A percentile compares a stretch with the other conserved stretches of the same genome.
phyloP scores from a whole-genome alignment of 2,888 invertebrate genomes.

The Branchellion lobata region DNA sequence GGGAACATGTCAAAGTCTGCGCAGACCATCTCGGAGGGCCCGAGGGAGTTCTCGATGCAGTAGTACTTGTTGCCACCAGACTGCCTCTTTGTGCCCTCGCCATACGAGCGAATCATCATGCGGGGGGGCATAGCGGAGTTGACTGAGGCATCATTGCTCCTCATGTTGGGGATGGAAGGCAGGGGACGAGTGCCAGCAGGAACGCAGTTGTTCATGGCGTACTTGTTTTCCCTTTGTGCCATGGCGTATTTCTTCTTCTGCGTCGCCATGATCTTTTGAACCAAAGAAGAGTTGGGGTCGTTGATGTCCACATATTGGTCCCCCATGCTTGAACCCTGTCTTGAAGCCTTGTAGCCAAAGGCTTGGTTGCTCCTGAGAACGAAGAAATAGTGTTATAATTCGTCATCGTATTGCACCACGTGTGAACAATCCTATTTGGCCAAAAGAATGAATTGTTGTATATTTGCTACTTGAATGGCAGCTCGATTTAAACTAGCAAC shows the following conservation, averaged over 20 bases:
- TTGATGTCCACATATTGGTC: slow-evolving; percentile 43
- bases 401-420: no score
- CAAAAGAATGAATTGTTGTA: no score
- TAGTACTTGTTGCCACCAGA: slow-evolving; percentile 25
- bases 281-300: slow-evolving; percentile 35
- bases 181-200: slow-evolving; percentile 29
- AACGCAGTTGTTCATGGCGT: slow-evolving; percentile 32
- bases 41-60: slow-evolving; percentile 4
- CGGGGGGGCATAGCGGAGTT: slow-evolving; percentile 16
- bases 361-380: slow-evolving; percentile 24
- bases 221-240: slow-evolving; percentile 40
- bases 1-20: slow-evolving; percentile 30
- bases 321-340: slow-evolving; percentile 13
- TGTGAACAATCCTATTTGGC: no score
- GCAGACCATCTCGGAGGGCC: neutral
- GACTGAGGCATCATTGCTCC: slow-evolving; percentile 2
- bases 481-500: slow-evolving; percentile 2
- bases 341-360: slow-evolving; percentile 26
- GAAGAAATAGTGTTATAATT: no score
- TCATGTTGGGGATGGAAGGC: slow-evolving; percentile 37
- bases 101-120: slow-evolving; percentile 41
- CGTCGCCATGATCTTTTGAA: slow-evolving; percentile 39
- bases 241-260: slow-evolving; percentile 7
- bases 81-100: neutral
- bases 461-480: no score